Evolutionary conservation across 2,113 vertebrate genomes (phyloP).

Genomic region (Chionis minor): DNA sequence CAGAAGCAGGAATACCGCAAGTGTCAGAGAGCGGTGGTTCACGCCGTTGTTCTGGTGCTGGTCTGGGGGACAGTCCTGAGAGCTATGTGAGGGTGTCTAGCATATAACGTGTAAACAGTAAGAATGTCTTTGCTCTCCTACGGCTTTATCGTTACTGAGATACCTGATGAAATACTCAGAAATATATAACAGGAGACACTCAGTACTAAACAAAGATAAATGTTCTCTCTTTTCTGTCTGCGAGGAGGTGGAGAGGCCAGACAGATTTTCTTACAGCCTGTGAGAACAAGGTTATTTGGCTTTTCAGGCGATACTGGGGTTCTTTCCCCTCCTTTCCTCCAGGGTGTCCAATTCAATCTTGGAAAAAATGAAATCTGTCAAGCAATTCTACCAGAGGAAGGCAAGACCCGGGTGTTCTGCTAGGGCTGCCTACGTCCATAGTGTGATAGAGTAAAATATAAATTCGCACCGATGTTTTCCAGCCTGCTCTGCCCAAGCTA

Average conservation of each 20-base stretch:
- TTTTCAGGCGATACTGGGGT: neutral
- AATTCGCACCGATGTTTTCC: neutral
- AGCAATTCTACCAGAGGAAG: neutral
- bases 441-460: fast-evolving
- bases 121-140: neutral
- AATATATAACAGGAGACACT: neutral
- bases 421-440: neutral
- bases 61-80: neutral
- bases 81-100: neutral
- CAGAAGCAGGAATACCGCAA: neutral
- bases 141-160: neutral
- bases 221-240: neutral
- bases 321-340: neutral
- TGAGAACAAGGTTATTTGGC: neutral
- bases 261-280: neutral
- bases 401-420: neutral
- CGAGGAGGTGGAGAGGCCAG: neutral
- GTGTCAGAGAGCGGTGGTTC: neutral
- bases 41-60: neutral
- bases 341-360: neutral
- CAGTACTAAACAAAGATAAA: neutral
- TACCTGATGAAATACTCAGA: neutral
- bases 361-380: neutral
- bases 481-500: neutral
- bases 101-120: neutral